Conservation (phyloP, 2,113 vertebrate genomes). For the Callorhinus ursinus region DNA sequence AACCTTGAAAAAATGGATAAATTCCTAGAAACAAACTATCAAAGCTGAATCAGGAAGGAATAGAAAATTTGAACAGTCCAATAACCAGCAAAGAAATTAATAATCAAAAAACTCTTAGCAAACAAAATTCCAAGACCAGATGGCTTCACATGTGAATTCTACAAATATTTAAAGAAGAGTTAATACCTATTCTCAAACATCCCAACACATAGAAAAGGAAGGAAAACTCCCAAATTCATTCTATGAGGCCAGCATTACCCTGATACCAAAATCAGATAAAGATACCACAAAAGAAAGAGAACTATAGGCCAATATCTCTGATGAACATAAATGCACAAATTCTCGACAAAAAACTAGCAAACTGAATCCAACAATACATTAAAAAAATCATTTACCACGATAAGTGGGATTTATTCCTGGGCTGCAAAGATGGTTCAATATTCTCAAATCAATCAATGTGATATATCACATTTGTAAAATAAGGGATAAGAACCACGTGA, state of each 20-base stretch:
- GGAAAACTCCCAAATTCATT: background rate
- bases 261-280: background rate
- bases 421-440: background rate
- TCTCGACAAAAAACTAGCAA: background rate
- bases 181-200: background rate
- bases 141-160: background rate
- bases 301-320: background rate
- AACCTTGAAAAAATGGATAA: background rate
- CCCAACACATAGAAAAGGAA: background rate
- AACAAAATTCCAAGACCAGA: background rate
- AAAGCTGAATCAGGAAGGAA: background rate
- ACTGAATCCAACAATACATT: background rate
- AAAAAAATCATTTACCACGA: background rate
- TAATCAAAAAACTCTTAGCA: background rate
- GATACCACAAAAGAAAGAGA: background rate
- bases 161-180: background rate
- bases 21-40: background rate
- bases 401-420: background rate
- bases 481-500: background rate
- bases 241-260: background rate
- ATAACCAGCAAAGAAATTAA: background rate
- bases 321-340: background rate
- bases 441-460: background rate
- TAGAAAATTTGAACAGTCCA: background rate
- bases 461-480: background rate